Percentiles rank a stretch among this genome's conserved stretches.
Evolutionary conservation across 2,797 vertebrate species (phyloP).

Genomic region (Xerus rutilus): DNA sequence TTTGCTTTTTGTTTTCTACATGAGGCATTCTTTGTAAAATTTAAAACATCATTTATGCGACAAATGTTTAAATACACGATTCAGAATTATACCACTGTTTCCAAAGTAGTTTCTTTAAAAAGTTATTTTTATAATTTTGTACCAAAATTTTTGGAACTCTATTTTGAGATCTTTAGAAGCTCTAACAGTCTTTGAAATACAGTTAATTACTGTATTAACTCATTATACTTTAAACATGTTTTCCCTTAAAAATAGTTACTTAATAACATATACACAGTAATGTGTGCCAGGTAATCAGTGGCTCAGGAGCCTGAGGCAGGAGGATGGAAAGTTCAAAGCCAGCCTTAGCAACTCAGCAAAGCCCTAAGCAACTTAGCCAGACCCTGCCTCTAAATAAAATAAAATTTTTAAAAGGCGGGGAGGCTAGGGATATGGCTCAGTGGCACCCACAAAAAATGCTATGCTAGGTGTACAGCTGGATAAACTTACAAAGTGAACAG

Average conservation of each 20-base stretch:
- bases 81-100: neutral
- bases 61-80: neutral
- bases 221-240: neutral
- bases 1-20: neutral
- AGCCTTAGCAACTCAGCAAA: too few relatives aligned
- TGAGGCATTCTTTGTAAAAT: neutral
- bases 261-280: neutral
- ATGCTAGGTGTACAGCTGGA: neutral
- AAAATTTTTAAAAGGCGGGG: too few relatives aligned
- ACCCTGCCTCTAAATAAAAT: too few relatives aligned
- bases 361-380: too few relatives aligned
- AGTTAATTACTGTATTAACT: neutral
- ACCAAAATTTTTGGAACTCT: neutral
- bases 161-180: neutral
- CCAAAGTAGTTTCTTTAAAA: slow-evolving; percentile 14
- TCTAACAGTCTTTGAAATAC: slow-evolving; percentile 28
- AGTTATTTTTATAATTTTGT: neutral
- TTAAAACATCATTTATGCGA: slow-evolving; percentile 22
- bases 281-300: too few relatives aligned
- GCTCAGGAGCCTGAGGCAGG: too few relatives aligned
- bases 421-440: too few relatives aligned
- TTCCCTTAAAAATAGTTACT: neutral
- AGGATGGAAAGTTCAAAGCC: too few relatives aligned
- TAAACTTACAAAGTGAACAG: neutral
- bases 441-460: too few relatives aligned